phyloP scores from a whole-genome alignment of 2,797 vertebrate species.

The Siniperca scherzeri region DNA sequence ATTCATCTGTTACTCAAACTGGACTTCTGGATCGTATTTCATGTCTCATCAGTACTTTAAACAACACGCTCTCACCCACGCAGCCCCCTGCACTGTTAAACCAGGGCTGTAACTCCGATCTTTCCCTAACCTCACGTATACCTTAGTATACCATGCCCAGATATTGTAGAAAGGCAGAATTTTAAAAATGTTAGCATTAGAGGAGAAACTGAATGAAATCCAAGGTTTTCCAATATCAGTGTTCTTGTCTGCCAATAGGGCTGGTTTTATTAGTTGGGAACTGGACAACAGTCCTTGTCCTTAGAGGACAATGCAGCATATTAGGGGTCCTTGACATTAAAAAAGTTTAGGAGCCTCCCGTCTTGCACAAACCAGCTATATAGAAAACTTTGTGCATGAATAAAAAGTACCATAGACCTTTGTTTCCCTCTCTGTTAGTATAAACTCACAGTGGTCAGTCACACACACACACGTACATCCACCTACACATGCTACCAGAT shows the following conservation, averaged over 20 bases:
- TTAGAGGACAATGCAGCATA: not conserved
- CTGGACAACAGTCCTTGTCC: not conserved
- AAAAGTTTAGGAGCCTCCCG: not conserved
- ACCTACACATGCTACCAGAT: constrained; percentile 12
- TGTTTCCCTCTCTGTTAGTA: constrained; percentile 7
- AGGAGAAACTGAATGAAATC: not conserved
- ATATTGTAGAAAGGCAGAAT: not conserved
- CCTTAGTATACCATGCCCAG: not conserved
- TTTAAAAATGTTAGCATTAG: not conserved
- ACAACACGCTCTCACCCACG: not conserved
- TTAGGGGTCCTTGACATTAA: not conserved
- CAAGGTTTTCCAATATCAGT: not conserved
- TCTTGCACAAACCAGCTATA: not conserved
- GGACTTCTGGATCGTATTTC: not conserved
- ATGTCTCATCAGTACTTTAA: not conserved
- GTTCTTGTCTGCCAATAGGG: not conserved
- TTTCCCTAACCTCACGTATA: not conserved
- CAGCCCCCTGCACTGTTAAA: not conserved
- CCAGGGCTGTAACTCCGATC: not conserved
- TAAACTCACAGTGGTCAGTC: constrained; percentile 17
- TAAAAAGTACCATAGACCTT: not conserved
- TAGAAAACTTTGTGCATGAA: constrained; percentile 3
- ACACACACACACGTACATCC: not conserved
- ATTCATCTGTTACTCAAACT: not conserved
- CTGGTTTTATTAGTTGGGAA: not conserved